phyloP scores from a whole-genome alignment of 2,888 invertebrate genomes.

The Lasioglossum figueresi region DNA sequence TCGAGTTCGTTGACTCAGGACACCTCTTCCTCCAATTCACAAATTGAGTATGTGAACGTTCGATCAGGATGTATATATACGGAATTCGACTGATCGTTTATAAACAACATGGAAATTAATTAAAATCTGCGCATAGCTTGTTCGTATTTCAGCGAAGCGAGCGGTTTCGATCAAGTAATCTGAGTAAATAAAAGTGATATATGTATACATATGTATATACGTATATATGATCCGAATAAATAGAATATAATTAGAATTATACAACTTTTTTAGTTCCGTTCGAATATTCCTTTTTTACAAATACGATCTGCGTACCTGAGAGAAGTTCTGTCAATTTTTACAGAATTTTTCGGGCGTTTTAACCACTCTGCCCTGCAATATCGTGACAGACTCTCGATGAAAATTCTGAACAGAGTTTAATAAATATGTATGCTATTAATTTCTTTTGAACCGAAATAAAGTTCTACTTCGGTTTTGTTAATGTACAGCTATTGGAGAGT shows the following conservation, averaged over 20 bases:
- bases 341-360: not conserved
- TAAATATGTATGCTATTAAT: too few species aligned
- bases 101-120: too few species aligned
- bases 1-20: not conserved
- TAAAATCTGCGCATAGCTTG: not conserved
- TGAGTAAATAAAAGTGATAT: not conserved
- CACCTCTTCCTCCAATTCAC: not conserved
- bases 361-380: too few species aligned
- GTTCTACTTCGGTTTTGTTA: too few species aligned
- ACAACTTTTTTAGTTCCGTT: not conserved
- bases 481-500: too few species aligned
- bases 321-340: not conserved
- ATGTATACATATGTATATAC: not conserved
- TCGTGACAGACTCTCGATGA: too few species aligned
- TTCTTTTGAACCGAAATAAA: too few species aligned
- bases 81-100: too few species aligned
- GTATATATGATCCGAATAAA: too few species aligned
- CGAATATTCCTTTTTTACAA: not conserved
- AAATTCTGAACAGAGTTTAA: too few species aligned
- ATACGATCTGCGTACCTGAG: not conserved
- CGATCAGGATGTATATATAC: too few species aligned
- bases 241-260: not conserved
- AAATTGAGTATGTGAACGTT: too few species aligned
- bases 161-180: not conserved
- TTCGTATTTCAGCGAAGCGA: not conserved